Base-by-base conservation (phyloP, 2,888 invertebrate genomes). In the Anthoptus insignis region DNA sequence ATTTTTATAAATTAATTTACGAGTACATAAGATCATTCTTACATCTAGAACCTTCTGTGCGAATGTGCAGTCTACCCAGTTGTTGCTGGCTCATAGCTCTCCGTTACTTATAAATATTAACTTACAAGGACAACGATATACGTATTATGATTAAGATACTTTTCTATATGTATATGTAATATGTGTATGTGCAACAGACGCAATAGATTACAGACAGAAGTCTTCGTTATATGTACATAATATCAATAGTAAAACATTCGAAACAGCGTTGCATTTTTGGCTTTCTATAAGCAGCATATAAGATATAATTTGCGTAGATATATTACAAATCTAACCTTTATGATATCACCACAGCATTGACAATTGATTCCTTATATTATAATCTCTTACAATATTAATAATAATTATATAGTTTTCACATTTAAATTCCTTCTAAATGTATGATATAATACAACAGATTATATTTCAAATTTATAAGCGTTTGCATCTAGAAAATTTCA, bases 281-380 rank as follows among this genome's bases (percentile, higher is more conserved):
- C 54, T 56, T 32, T 53, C 19, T 47, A 22, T n/a, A 61, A 53
- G 61, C 61, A 52, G 45, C 22, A 32, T 19, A 27, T 47, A 58
- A 16, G 19, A 14, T 52, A 58, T 42, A 34, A 53, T 34, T 49
- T 29, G 50, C 53, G 21, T 58, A n/a, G n/a, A 3, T 32, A 64
- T 50, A 52, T 73, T 79, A 81, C 80, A 83, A 76, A 68, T 79
- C 81, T 83, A 86, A 76, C 78, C 16, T 73, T 83, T 81, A 81
- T 84, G 79, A 79, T 86, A 86, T 84, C 86, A 87, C 86, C 86
- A 85, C 84, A 83, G 84, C 83, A 85, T 86, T 87, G 81, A 84
- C 80, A 76, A 78, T 75, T 68, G 68, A 63, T 64, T 63, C 21
- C 19, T 61, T 65, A 54, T 14, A 54, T 42, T 49, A 50, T 29